Percentiles rank a stretch among this genome's conserved stretches.
These are phyloP conservation scores for Caenorhabditis sinica DNA, from an alignment of 2,888 invertebrate genomes.

Conservation along the genomic window DNA sequence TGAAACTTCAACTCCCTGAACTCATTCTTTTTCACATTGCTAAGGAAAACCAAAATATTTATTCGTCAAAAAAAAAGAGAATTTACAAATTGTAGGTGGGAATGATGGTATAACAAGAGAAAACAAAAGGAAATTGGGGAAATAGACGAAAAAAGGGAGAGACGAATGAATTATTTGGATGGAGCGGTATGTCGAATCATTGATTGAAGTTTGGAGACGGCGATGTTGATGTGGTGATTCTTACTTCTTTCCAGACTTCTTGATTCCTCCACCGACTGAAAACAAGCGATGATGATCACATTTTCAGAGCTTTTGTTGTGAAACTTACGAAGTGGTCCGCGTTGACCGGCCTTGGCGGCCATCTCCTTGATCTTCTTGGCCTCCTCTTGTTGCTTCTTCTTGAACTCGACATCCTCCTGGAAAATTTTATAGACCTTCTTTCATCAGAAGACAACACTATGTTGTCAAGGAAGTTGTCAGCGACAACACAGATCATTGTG, in stretches of 20 bases:
- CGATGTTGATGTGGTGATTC: background rate
- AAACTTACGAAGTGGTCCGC: constrained; percentile 79
- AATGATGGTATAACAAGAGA: no score
- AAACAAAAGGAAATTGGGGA: no score
- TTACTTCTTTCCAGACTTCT: constrained; percentile 81
- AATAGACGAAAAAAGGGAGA: no score
- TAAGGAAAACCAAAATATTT: no score
- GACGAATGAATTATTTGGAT: no score
- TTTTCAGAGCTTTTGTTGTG: background rate
- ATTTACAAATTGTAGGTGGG: no score
- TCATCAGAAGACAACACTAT: no score
- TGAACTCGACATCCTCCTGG: constrained; percentile 82
- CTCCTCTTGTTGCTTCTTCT: constrained; percentile 82
- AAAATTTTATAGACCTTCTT: constrained; percentile 27
- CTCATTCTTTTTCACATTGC: no score
- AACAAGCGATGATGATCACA: constrained; percentile 20
- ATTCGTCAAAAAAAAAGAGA: no score
- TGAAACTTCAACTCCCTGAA: no score
- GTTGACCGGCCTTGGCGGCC: constrained; percentile 78
- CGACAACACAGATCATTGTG: background rate
- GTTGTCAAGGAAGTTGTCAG: no score
- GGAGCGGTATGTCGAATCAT: background rate
- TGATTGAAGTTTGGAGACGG: background rate
- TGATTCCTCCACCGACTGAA: constrained; percentile 81
- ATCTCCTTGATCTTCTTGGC: constrained; percentile 82